Conservation (phyloP, 2,888 invertebrate genomes). For the Zeuzera pyrina region DNA sequence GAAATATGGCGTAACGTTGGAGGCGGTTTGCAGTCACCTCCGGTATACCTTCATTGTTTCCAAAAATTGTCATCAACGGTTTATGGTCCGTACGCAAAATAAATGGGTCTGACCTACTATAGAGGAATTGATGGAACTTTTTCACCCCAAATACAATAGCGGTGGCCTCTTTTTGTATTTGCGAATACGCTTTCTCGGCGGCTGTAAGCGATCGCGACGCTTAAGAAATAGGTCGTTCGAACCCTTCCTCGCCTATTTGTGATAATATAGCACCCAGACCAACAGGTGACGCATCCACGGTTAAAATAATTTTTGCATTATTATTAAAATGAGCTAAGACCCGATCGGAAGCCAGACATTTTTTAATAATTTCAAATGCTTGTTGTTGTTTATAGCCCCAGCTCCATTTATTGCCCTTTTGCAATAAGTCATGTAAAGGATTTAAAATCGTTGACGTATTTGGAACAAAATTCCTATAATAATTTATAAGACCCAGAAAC, state of each 20-base stretch:
- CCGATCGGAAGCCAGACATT: conserved; percentile 13
- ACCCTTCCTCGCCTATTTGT: conserved; percentile 7
- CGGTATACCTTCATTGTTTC: conserved; percentile 2
- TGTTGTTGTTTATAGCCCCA: conserved; percentile 9
- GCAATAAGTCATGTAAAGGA: conserved; percentile 5
- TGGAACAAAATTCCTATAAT: no score
- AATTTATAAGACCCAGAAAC: background rate
- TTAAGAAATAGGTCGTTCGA: conserved; percentile 16
- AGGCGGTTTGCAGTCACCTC: conserved; percentile 19
- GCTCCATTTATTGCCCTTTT: conserved; percentile 7
- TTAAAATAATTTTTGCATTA: conserved; percentile 14
- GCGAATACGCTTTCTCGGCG: conserved; percentile 15
- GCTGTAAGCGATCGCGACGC: no score
- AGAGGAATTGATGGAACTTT: conserved; percentile 17
- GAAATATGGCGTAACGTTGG: conserved; percentile 20
- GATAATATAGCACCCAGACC: conserved; percentile 18
- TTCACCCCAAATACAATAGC: conserved; percentile 13
- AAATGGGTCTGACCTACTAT: conserved; percentile 15
- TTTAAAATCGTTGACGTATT: conserved; percentile 1
- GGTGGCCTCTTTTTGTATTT: conserved; percentile 10
- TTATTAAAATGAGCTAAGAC: conserved; percentile 17
- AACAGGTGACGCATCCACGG: conserved; percentile 17
- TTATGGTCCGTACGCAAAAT: conserved; percentile 15
- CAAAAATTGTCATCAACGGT: conserved; percentile 8
- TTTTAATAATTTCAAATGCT: conserved; percentile 14